phyloP scores from a whole-genome alignment of 35 echinoderm and acorn worm species.

The Nesometra sesokonis region DNA sequence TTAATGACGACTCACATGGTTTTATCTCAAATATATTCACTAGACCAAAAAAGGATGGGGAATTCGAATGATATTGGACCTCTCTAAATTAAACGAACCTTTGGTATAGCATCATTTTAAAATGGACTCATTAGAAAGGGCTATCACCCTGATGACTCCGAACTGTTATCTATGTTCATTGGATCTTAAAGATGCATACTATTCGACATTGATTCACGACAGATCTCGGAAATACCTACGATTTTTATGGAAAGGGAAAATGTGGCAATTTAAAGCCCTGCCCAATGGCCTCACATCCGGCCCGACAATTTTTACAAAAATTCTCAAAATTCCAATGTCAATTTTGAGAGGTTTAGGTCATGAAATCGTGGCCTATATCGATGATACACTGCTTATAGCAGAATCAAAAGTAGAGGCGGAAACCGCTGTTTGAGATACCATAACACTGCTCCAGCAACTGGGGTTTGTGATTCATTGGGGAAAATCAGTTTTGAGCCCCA shows the following conservation, averaged over 20 bases:
- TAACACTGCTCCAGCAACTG: background rate
- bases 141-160: background rate
- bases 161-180: slow-evolving; percentile 6
- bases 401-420: background rate
- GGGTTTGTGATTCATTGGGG: slow-evolving; percentile 1
- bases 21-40: slow-evolving; percentile 38
- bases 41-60: slow-evolving; percentile 24
- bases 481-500: slow-evolving; percentile 8
- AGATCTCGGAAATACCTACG: background rate
- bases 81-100: background rate
- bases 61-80: slow-evolving; percentile 25
- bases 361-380: slow-evolving; percentile 14
- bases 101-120: slow-evolving; percentile 23
- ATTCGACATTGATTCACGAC: background rate
- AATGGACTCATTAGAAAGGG: slow-evolving; percentile 29
- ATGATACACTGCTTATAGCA: slow-evolving; percentile 12
- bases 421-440: background rate
- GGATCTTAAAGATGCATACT: slow-evolving; percentile 15
- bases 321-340: slow-evolving; percentile 12
- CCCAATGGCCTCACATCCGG: slow-evolving; percentile 10
- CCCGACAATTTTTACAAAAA: slow-evolving; percentile 12
- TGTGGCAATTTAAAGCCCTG: slow-evolving; percentile 22
- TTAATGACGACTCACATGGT: background rate
- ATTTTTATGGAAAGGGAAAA: slow-evolving; percentile 3
- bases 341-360: slow-evolving; percentile 5